phyloP scores from a whole-genome alignment of 2,888 invertebrate genomes.

The Plutella xylostella region DNA sequence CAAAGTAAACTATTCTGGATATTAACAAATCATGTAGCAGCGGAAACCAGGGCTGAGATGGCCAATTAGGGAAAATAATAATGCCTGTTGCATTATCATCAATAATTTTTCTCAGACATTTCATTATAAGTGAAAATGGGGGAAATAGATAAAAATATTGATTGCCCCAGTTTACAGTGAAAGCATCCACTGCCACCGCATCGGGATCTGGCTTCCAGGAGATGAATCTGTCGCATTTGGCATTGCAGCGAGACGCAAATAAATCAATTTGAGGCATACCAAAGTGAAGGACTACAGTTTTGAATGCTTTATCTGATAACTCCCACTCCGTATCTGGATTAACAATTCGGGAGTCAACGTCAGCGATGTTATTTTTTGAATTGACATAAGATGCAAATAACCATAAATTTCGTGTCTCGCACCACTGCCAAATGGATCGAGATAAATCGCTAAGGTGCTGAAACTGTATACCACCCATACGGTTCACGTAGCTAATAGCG shows the following conservation, averaged over 20 bases:
- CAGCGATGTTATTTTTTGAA: slow-evolving; percentile 6
- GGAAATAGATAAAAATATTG: slow-evolving; percentile 16
- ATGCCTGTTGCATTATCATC: slow-evolving; percentile 12
- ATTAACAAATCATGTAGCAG: not conserved
- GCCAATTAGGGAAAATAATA: slow-evolving; percentile 9
- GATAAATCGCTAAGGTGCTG: slow-evolving; percentile 1
- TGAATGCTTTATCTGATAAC: not conserved
- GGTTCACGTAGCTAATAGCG: not conserved
- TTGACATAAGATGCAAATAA: slow-evolving; percentile 6
- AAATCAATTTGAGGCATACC: not conserved
- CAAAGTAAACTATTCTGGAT: slow-evolving; percentile 2
- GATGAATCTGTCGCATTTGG: not conserved
- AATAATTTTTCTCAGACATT: slow-evolving; percentile 12
- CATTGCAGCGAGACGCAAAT: not conserved
- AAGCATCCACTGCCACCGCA: not conserved
- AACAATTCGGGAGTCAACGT: not conserved
- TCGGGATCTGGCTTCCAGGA: not conserved
- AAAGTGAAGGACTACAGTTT: not conserved
- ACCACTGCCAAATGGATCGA: slow-evolving; percentile 7
- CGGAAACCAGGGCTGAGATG: not conserved
- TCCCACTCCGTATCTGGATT: slow-evolving; percentile 4
- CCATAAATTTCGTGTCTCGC: slow-evolving; percentile 3
- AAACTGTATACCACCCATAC: slow-evolving; percentile 6
- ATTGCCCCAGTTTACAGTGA: not conserved
- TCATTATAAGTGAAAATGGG: slow-evolving; percentile 13